Base-by-base conservation (phyloP, 2,797 vertebrate species). In the Scolopax rusticola region DNA sequence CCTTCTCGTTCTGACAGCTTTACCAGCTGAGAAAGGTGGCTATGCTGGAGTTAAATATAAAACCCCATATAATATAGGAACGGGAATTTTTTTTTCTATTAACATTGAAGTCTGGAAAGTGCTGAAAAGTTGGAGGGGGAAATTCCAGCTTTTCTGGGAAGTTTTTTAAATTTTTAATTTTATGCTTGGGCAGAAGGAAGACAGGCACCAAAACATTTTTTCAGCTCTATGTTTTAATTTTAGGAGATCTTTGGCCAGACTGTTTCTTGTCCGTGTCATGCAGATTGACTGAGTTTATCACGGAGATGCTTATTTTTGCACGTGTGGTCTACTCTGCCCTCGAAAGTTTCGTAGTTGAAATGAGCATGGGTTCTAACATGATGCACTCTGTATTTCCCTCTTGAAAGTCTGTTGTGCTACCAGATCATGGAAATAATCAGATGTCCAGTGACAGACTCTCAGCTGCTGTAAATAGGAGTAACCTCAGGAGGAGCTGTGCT, bases 1-100 rank as follows among this genome's bases (percentile, higher is more conserved):
- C 82, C 80, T 94, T 94, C 82, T 96, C 89, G 45, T 97, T 95
- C 92, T 93, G 93, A 95, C 92, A 96, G 92, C 65, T 96, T 95
- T 70, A 65, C 93, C 96, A 97, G 97, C 97, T 97, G 95, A 96
- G 93, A 71, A 87, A 68, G 73, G 65, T 56, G 92, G 64, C 87
- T 21, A 10, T 93, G 74, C 89, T 89, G 94, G 95, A 97, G 89
- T 84, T 79, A 90, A 97, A 50, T 23, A 8, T 14, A 21, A 56
- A 73, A 76, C 60, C 15, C 30, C 4, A 36, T 77, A 60, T 3
- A 86, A 25, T 32, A 16, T 3, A 18, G 3, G 30, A 69, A 40
- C 57, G 4, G 4, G 17, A 56, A 0, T 28, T 20, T 21, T 54
- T 54, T 32, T 56, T 84, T 4, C 33, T 50, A 1, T n/a, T 32